A percentile compares a stretch with the other conserved stretches of the same genome.
These are phyloP conservation scores for Aleadryas rufinucha DNA, from an alignment of 2,113 vertebrate species.

Conservation along the genomic window DNA sequence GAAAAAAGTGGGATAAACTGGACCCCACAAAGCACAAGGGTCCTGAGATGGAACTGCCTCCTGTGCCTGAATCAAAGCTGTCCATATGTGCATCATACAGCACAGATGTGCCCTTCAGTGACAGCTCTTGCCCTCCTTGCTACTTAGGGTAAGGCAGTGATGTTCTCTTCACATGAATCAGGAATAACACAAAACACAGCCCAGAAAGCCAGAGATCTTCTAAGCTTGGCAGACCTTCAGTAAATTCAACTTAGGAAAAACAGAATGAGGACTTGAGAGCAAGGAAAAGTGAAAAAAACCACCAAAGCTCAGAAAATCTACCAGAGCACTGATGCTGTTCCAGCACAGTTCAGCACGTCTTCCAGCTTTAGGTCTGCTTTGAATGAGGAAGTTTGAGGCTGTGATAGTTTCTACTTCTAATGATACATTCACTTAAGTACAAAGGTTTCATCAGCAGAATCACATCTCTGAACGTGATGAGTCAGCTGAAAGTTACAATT, in stretches of 20 bases:
- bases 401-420: conserved; percentile 14
- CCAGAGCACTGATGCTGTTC: not conserved
- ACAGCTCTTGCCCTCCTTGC: not conserved
- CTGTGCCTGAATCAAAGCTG: not conserved
- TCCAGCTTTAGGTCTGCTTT: not conserved
- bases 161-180: not conserved
- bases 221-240: not conserved
- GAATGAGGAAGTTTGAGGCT: not conserved
- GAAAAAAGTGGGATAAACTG: not conserved
- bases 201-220: not conserved
- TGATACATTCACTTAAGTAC: conserved; percentile 48
- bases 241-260: not conserved
- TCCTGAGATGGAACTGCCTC: not conserved
- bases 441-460: conserved; percentile 58
- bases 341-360: not conserved
- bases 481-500: conserved; percentile 53
- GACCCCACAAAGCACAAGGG: not conserved
- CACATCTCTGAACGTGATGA: not conserved
- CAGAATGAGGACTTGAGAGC: not conserved
- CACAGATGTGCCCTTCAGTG: not conserved
- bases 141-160: not conserved
- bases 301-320: not conserved
- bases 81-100: accelerated
- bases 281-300: not conserved
- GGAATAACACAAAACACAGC: not conserved